phyloP scores from a whole-genome alignment of 2,797 vertebrate genomes.

The Alosa sapidissima region DNA sequence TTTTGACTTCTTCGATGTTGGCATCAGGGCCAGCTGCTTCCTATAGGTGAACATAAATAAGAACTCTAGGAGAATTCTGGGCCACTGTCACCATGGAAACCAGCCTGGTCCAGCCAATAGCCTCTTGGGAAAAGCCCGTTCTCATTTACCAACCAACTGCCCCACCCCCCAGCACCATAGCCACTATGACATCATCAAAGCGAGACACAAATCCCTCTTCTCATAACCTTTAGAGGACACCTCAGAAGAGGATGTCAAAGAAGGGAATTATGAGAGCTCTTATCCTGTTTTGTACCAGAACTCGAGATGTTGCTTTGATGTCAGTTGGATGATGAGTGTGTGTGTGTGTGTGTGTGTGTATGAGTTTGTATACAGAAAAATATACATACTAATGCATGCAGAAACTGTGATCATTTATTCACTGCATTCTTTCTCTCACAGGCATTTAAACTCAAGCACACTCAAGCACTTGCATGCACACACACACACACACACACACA shows the following conservation, averaged over 20 bases:
- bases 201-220: slow-evolving; percentile 47
- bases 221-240: slow-evolving; percentile 17
- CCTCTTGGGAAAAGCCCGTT: background rate
- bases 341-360: background rate
- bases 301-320: background rate
- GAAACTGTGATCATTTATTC: background rate
- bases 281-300: background rate
- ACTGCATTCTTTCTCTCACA: background rate
- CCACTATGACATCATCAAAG: slow-evolving; percentile 51
- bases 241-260: background rate
- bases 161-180: slow-evolving; percentile 29
- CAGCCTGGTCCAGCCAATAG: background rate
- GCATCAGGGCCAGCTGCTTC: background rate
- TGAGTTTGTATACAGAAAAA: background rate
- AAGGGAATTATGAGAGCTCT: background rate
- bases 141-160: background rate
- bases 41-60: background rate
- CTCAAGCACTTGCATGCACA: slow-evolving; percentile 36
- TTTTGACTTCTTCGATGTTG: background rate
- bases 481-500: background rate
- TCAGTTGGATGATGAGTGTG: background rate
- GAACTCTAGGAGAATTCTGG: background rate
- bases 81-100: background rate
- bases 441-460: background rate
- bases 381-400: background rate